Evolutionary conservation across 2,888 invertebrate genomes (phyloP), one percentile per base, ranked within the genome.

Genomic region (Sepiola atlantica): DNA sequence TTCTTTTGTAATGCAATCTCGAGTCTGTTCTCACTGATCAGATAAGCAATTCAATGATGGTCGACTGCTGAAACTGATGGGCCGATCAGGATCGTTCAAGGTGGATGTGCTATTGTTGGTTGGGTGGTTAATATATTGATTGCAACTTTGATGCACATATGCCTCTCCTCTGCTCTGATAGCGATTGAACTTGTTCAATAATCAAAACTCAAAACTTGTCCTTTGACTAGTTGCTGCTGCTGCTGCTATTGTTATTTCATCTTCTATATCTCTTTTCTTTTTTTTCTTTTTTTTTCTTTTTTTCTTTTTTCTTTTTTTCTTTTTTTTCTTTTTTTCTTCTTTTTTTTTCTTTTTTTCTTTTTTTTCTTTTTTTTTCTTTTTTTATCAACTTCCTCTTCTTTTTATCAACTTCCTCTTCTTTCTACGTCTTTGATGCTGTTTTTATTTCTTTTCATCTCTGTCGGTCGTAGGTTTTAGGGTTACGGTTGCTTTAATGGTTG

Each of bases 181-280:
- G n/a, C 77, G 32, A n/a, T 32, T 3, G 16, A 77, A 77, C 77
- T 21, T 61, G 61, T 77, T 77, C 77, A 16, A 77, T 77, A n/a
- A 77, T 77, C n/a, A 77, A 77, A 77, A 77, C 77, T 77, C n/a
- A n/a, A 77, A 77, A 77, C n/a, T 77, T 77, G n/a, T 77, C n/a
- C n/a, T 77, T 77, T 77, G n/a, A 77, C 77, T 77, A n/a, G n/a
- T 28, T 77, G 14, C n/a, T n/a, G n/a, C n/a, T 77, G 77, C 77
- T 77, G n/a, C 16, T 77, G n/a, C 2, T n/a, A 0, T 14, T 77
- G 14, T n/a, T 57, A 6, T 57, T 21, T 57, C 21, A 21, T 18
- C 57, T 57, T 57, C 20, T 16, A 14, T 32, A 77, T 14, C 14
- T 32, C 18, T 77, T 18, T 16, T n/a, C 12, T 77, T 77, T 18